Evolutionary conservation across 2,888 invertebrate genomes (phyloP), one percentile per base, ranked within the genome.

Genomic region (Copidosoma aretas): DNA sequence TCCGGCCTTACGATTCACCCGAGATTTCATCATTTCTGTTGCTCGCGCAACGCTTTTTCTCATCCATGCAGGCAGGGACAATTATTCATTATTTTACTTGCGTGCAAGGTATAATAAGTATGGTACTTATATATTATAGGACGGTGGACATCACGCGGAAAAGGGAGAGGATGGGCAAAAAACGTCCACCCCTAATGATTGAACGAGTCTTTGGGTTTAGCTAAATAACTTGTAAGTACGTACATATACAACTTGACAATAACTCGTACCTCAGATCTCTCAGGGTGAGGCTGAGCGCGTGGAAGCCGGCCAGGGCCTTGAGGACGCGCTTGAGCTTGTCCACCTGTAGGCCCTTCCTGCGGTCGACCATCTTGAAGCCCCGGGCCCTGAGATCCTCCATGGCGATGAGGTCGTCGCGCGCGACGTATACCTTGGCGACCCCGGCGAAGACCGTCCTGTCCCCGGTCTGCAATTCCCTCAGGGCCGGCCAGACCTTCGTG

Each of bases 401-500:
- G 22, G 85, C 84, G 19, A 86, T 84, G 19, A 84, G 81, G 74
- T 86, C 84, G 53, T 81, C 74, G 52, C 77, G 77, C 15, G 86
- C 85, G 0, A 81, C 78, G 46, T 82, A 82, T 49, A 81, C 76
- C 66, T 80, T 82, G 17, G 80, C 79, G 0, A 82, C 79, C 10
- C 84, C 84, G 32, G 71, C 68, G 61, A 84, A 82, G 19, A 82
- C 81, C 46, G 64, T 63, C 22, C 69, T 75, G 0, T 67, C 78
- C 10, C 72, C 69, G 17, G 71, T 71, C 74, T 91, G 91, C 73
- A 90, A 89, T 63, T 84, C 82, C 0, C 86, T 78, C 32, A 91
- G 77, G n/a, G 88, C 87, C 10, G 91, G 91, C 87, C 91, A 88
- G 17, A 91, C 90, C 75, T 87, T 87, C 43, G 87, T 91, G 78